Evolutionary conservation across 1,140 invertebrate species (phyloP).

Genomic region (Drosophila ironensis): DNA sequence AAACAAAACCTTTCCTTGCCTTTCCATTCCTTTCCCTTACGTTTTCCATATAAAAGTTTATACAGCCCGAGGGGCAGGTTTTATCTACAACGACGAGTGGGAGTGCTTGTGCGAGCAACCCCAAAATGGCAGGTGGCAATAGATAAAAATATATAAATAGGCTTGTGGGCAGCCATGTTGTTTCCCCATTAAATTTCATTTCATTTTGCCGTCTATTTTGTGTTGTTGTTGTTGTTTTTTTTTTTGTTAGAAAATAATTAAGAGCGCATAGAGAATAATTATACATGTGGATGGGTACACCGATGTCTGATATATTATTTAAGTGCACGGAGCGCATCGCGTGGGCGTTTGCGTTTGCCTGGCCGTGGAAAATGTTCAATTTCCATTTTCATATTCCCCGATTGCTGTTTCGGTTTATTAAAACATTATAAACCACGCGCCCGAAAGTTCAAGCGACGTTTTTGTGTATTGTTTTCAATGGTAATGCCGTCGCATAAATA

Average conservation of each 20-base stretch:
- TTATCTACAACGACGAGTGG: conserved; percentile 47
- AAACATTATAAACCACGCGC: conserved; percentile 14
- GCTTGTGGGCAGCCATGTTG: conserved; percentile 65
- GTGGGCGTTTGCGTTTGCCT: conserved; percentile 35
- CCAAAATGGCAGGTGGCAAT: conserved; percentile 74
- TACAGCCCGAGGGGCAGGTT: conserved; percentile 63
- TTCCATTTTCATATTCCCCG: conserved; percentile 24
- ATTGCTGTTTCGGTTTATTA: conserved; percentile 13
- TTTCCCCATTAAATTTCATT: conserved; percentile 44
- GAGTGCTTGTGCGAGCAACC: conserved; percentile 44
- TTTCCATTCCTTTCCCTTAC: conserved; percentile 25
- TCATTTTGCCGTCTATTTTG: conserved; percentile 34
- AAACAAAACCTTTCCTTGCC: neutral
- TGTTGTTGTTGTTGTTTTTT: no score
- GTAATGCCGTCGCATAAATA: conserved; percentile 63
- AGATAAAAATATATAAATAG: conserved; percentile 48
- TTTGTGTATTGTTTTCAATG: conserved; percentile 45
- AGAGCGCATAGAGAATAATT: conserved; percentile 37
- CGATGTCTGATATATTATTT: conserved; percentile 43
- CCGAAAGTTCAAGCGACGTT: conserved; percentile 24
- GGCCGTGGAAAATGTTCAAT: conserved; percentile 24
- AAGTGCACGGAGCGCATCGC: conserved; percentile 48
- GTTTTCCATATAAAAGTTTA: conserved; percentile 47
- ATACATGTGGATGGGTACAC: conserved; percentile 14
- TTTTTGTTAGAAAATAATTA: conserved; percentile 51